Evolutionary conservation across 2,797 vertebrate genomes (phyloP), one percentile per base, ranked within the genome.

Genomic region (Pipistrellus pipistrellus): DNA sequence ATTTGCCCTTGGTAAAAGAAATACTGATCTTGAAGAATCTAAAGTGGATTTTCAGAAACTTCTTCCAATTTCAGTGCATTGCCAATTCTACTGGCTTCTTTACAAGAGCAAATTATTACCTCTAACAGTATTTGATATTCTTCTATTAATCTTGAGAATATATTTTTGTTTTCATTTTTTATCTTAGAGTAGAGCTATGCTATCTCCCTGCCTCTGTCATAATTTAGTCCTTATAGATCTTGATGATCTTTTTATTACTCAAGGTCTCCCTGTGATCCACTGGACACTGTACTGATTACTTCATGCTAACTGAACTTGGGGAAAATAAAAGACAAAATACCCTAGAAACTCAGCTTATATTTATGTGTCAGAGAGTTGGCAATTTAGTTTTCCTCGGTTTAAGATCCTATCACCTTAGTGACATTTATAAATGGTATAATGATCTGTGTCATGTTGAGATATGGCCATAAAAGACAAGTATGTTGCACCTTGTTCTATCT

Each of bases 1-100:
- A 0, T 81, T 71, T 93, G 11, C 27, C 6, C 13, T 77, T 17
- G 55, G 21, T 8, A 32, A 21, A 68, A 62, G 38, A 48, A 95
- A 88, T 38, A 53, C 12, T 72, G 30, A 59, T 55, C n/a, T 53
- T 75, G 46, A 76, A 30, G 14, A 90, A 94, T 59, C 59, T 94
- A 23, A 64, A 48, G n/a, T 88, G 17, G 27, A 10, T 90, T 95
- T 85, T 64, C 72, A 90, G 38, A 90, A 86, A 81, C 48, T 30
- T 77, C 76, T 87, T 86, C 15, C 48, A 73, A 17, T 84, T 90
- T 5, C 2, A 68, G 17, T 94, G 0, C 73, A 83, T 83, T 72
- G 12, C 57, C 78, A 21, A 89, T 82, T 7, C 32, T 23, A 25
- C 75, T 62, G 18, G 4, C 35, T 55, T 35, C 30, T 77, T 62